Base-by-base conservation (phyloP, 2,113 vertebrate genomes). In the Caranx ignobilis region DNA sequence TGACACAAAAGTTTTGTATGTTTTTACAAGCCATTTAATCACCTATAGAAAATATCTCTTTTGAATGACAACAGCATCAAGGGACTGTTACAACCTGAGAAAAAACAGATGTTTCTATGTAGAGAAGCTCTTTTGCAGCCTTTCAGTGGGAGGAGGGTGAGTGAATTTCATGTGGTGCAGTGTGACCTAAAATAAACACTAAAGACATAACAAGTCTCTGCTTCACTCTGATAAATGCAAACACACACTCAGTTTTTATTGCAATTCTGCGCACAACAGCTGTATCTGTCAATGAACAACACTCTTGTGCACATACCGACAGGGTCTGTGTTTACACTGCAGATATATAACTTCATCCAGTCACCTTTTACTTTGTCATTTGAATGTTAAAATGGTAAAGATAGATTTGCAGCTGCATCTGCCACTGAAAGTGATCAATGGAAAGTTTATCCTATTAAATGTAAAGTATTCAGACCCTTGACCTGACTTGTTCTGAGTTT, bases 141-240 rank as follows among this genome's bases (percentile, higher is more conserved):
- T 13, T 37, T 13, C 12, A 48, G 34, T 12, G 4, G 21, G 16
- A 55, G 50, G 11, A 62, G 18, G 34, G 16, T 32, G 35, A 62
- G 47, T 11, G 45, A 52, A 62, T 34, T 32, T 70, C n/a, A 50
- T 61, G 52, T 3, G 50, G 4, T 48, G 55, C 34, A 63, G 19
- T 39, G 11, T 31, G 35, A 62, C 35, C 7, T 21, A 59, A 77
- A 75, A 66, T 74, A 76, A 82, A 79, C 54, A 16, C 34, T 7
- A n/a, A 31, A 70, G 21, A 43, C n/a, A 1, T 50, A 54, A 55
- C 43, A 52, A 62, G 10, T 65, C 39, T 34, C 64, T 79, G 82
- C 7, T 60, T 61, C 1, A 0, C 55, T 80, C 37, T 57, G 21
- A 73, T 50, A 37, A 52, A 47, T 5, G 7, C 56, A 72, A 18